These are phyloP conservation scores for Atrichornis clamosus DNA, from an alignment of 2,113 vertebrate species.

Conservation along the genomic window DNA sequence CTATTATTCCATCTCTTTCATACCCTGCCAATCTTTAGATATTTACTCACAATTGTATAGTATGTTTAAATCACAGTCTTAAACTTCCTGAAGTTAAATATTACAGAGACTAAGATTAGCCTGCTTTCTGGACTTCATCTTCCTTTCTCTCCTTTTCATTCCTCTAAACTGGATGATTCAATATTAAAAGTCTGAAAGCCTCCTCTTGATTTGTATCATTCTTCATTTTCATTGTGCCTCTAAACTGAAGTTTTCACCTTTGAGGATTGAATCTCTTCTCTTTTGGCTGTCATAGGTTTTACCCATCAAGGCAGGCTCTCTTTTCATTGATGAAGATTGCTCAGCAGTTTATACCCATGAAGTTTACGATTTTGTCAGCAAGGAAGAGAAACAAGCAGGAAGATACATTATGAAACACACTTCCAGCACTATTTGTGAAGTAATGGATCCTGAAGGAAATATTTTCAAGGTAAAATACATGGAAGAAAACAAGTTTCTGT, in stretches of 20 bases:
- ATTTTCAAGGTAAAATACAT: constrained; percentile 80
- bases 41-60: neutral
- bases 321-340: constrained; percentile 81
- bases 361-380: neutral
- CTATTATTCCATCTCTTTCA: neutral
- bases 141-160: neutral
- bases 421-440: constrained; percentile 75
- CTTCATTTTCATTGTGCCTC: neutral
- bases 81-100: neutral
- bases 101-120: neutral
- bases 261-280: neutral
- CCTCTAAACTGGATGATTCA: neutral
- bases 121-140: neutral
- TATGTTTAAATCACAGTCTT: neutral
- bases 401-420: constrained; percentile 85
- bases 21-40: neutral
- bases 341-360: constrained; percentile 79
- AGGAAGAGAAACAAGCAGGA: constrained; percentile 58
- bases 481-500: neutral
- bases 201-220: neutral
- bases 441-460: constrained; percentile 84
- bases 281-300: constrained; percentile 64
- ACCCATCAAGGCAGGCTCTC: constrained; percentile 74
- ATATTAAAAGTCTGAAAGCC: neutral
- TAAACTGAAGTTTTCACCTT: neutral